Base-by-base conservation (phyloP, 2,113 vertebrate genomes). In the Alethe diademata region DNA sequence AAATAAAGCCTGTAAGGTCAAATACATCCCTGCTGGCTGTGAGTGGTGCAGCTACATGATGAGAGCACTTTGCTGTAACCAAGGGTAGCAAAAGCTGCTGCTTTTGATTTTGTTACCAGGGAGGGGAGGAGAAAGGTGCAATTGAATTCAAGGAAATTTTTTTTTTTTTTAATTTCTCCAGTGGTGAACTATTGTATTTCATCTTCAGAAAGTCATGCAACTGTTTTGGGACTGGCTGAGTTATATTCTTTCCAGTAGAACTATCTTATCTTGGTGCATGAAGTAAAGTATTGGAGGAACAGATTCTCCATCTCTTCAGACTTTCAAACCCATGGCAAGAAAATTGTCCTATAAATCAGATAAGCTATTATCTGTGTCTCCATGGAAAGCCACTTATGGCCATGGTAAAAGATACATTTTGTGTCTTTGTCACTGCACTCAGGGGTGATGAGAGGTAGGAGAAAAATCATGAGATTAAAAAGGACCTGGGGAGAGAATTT, bases 281-380 rank as follows among this genome's bases (percentile, higher is more conserved):
- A 88, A 65, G 47, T 79, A 54, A 84, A 90, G 67, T 38, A 81
- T 60, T 62, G 64, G 79, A 82, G 25, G 64, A 74, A 31, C 23
- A 76, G 51, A 78, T 94, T 42, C 31, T 94, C 87, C 62, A 88
- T 97, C 80, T 93, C 73, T 86, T 86, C 54, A 93, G 90, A 66
- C 88, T 95, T 83, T 91, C 75, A 94, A 91, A 86, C 56, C 67
- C 40, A 22, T 60, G 85, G 83, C 72, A 82, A 74, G 91, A 71
- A 92, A 89, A 95, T 87, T 81, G 86, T 90, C 40, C 36, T 35
- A 31, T 97, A 92, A 95, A 95, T 97, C 94, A 96, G 62, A 60
- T 75, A 81, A 83, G 48, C 57, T 83, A 70, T 96, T 95, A 88
- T 83, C 75, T 86, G 5, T 71, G 69, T 75, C 79, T 91, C 35